Base-by-base conservation (phyloP, 2,888 invertebrate genomes). In the Plebejus anna region DNA sequence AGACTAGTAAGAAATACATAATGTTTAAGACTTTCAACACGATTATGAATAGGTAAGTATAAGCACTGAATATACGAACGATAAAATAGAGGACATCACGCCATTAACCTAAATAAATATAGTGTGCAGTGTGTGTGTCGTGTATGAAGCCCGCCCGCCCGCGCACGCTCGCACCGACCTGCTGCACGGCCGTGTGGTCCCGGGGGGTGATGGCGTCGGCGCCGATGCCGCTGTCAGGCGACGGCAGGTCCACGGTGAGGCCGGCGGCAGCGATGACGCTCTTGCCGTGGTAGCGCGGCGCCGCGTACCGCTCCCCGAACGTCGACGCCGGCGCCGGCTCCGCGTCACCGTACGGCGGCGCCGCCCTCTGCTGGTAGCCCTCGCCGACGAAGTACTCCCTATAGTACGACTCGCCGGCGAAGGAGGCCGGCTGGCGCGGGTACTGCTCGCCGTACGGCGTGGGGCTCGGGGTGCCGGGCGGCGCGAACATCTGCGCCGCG, bases 161-260 rank as follows among this genome's bases (percentile, higher is more conserved):
- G 89, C 92, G 89, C 90, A 89, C 88, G 80, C 81, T 77, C 76
- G 81, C 87, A 95, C 95, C 95, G 94, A 97, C 97, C 97, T 97
- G 97, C 94, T 97, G 97, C 84, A 97, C 96, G 88, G 97, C 96
- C 87, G 97, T 97, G 94, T 98, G 97, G 92, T 97, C 97, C 85
- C 97, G 95, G 80, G 98, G 98, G 79, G 98, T 98, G 88, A 98
- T 97, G 82, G 98, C 97, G 87, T 98, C 98, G 61, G 98, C 97
- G 80, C 98, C 98, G 87, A 99, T 98, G 81, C 99, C 99, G 87
- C 98, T 98, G 94, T 99, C 99, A 47, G 98, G 98, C 83, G 98
- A 98, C 47, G 98, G 98, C 87, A 99, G 95, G 94, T 98, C 98
- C 86, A 98, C 98, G 76, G 98, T 98, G 82, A 98, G 96, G 70